Conservation (phyloP, 1,140 invertebrate genomes). For the Penaeus vannamei region DNA sequence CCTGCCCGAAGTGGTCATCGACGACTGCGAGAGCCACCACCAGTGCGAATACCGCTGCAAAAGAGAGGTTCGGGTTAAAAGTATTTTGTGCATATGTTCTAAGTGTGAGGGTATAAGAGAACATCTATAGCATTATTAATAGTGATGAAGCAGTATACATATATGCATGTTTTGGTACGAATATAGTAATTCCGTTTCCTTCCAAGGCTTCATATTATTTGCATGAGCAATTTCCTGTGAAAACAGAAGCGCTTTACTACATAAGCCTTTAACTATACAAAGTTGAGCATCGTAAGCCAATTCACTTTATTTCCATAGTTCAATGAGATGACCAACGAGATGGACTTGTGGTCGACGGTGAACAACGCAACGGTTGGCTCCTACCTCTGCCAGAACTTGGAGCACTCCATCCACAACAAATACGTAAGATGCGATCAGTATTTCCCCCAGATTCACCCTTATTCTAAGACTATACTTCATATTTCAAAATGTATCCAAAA, state of each 20-base stretch:
- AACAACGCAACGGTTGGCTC: constrained; percentile 28
- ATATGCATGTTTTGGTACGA: too few species aligned
- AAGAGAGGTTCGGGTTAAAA: constrained; percentile 19
- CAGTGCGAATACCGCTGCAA: constrained; percentile 44
- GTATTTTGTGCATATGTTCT: neutral
- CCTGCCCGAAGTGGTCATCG: constrained; percentile 23
- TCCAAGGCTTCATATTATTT: too few species aligned
- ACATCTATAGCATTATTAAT: too few species aligned
- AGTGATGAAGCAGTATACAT: too few species aligned
- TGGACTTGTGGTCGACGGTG: constrained; percentile 46
- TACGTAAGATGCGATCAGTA: constrained; percentile 22
- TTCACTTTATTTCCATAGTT: neutral
- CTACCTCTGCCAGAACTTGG: constrained; percentile 40
- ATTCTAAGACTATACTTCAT: neutral
- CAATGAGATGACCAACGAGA: constrained; percentile 43
- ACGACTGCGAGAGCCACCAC: constrained; percentile 31
- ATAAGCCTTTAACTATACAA: too few species aligned
- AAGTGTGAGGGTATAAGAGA: too few species aligned
- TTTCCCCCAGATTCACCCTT: neutral
- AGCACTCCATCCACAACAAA: constrained; percentile 40
- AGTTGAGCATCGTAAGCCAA: too few species aligned
- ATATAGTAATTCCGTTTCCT: too few species aligned
- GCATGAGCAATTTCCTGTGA: too few species aligned
- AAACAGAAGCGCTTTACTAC: too few species aligned
- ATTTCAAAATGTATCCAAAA: neutral